Conservation (phyloP, 2,888 invertebrate species). For the Miltochrista miniata region DNA sequence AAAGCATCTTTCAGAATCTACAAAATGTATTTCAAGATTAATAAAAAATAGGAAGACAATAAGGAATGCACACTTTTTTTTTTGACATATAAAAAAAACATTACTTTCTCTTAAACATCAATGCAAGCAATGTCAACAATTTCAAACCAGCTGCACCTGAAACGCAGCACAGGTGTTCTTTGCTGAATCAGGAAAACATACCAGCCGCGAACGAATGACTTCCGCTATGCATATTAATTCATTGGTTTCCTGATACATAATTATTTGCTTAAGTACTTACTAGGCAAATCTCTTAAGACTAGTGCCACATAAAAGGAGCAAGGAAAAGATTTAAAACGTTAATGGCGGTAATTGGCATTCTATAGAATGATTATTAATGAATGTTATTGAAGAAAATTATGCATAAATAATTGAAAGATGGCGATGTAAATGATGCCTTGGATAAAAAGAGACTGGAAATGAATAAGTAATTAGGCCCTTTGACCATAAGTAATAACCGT, state of each 20-base stretch:
- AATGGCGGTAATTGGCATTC: not conserved
- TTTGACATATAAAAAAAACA: too few relatives aligned
- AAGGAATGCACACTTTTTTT: too few relatives aligned
- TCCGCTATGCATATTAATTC: constrained; percentile 37
- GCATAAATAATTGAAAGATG: too few relatives aligned
- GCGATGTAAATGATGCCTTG: too few relatives aligned
- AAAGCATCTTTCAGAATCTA: too few relatives aligned
- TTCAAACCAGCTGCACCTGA: constrained; percentile 19
- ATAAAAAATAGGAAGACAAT: too few relatives aligned
- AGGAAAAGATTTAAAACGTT: not conserved
- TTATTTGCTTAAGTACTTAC: constrained; percentile 15
- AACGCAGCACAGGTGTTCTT: constrained; percentile 32
- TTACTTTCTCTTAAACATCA: too few relatives aligned
- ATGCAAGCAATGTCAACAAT: constrained; percentile 11
- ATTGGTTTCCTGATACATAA: constrained; percentile 32
- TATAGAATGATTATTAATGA: not conserved
- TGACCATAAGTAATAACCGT: too few relatives aligned
- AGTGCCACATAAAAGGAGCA: constrained; percentile 4
- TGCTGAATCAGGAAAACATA: constrained; percentile 30
- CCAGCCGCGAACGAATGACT: constrained; percentile 23
- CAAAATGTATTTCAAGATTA: too few relatives aligned
- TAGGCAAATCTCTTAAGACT: constrained; percentile 1
- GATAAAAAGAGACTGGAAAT: too few relatives aligned
- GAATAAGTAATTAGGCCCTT: too few relatives aligned
- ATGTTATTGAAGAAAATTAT: too few relatives aligned